These are phyloP conservation scores for Molossus alvarezi DNA, from an alignment of 2,797 vertebrate species.

Conservation along the genomic window DNA sequence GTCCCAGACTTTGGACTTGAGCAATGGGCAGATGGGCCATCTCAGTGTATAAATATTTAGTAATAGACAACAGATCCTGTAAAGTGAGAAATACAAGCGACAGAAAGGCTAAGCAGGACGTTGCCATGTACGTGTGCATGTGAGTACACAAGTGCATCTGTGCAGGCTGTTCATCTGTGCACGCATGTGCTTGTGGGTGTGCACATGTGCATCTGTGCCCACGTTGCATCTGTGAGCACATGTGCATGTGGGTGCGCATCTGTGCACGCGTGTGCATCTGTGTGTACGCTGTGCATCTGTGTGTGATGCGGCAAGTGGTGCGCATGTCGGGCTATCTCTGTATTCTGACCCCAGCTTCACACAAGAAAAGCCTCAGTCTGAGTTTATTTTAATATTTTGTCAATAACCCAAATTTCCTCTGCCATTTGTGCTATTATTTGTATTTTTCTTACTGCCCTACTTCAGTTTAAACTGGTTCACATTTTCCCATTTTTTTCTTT, in stretches of 20 bases:
- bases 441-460: not conserved
- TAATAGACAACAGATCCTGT: not conserved
- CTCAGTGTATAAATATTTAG: not conserved
- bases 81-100: not conserved
- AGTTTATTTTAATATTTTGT: not conserved
- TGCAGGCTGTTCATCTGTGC: too few species aligned
- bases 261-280: too few species aligned
- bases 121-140: too few species aligned
- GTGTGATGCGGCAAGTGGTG: rapidly evolving
- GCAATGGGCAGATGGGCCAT: too few species aligned
- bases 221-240: too few species aligned
- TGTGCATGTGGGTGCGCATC: too few species aligned
- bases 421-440: not conserved
- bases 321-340: not conserved
- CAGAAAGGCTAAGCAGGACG: not conserved
- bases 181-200: too few species aligned
- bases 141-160: too few species aligned
- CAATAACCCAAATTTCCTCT: not conserved
- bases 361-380: not conserved
- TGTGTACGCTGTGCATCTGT: not conserved
- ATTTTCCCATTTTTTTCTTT: not conserved
- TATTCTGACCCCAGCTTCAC: not conserved
- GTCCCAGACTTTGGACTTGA: not conserved
- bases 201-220: too few species aligned
- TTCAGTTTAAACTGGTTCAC: not conserved